A percentile compares a stretch with the other conserved stretches of the same genome.
Evolutionary conservation across 2,797 vertebrate genomes (phyloP).

Genomic region (Scolopax rusticola): DNA sequence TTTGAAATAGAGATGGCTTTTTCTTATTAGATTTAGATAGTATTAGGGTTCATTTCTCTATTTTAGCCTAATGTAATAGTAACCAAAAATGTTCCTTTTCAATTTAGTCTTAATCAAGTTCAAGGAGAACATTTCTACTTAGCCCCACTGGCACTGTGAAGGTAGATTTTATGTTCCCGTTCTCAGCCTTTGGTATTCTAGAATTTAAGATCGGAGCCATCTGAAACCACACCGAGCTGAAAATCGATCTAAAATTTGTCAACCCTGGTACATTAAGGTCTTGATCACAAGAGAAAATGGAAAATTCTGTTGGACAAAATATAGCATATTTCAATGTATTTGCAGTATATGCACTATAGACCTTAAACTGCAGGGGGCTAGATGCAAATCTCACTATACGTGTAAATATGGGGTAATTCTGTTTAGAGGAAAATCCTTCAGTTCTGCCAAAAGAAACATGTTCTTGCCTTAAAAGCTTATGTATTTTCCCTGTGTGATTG

Average conservation of each 20-base stretch:
- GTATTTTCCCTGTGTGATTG: neutral
- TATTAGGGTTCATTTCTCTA: slow-evolving; percentile 83
- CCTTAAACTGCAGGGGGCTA: neutral
- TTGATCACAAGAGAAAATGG: neutral
- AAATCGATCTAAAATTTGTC: neutral
- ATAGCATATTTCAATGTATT: neutral
- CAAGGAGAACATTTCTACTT: slow-evolving; percentile 71
- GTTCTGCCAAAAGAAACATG: neutral
- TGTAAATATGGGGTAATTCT: neutral
- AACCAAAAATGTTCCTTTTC: slow-evolving; percentile 79
- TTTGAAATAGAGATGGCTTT: slow-evolving; percentile 84
- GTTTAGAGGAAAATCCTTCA: neutral
- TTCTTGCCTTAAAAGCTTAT: neutral
- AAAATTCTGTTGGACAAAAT: neutral
- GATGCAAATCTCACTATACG: neutral
- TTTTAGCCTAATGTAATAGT: slow-evolving; percentile 79
- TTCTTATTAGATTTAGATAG: slow-evolving; percentile 87
- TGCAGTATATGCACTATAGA: neutral
- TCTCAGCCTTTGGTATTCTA: slow-evolving; percentile 37
- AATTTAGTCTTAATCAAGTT: slow-evolving; percentile 78
- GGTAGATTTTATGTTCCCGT: slow-evolving; percentile 53
- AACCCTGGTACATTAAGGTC: neutral
- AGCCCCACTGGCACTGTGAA: slow-evolving; percentile 53
- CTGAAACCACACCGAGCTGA: neutral
- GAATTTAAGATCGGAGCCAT: neutral